phyloP scores from a whole-genome alignment of 2,113 vertebrate species.

The Numida meleagris region DNA sequence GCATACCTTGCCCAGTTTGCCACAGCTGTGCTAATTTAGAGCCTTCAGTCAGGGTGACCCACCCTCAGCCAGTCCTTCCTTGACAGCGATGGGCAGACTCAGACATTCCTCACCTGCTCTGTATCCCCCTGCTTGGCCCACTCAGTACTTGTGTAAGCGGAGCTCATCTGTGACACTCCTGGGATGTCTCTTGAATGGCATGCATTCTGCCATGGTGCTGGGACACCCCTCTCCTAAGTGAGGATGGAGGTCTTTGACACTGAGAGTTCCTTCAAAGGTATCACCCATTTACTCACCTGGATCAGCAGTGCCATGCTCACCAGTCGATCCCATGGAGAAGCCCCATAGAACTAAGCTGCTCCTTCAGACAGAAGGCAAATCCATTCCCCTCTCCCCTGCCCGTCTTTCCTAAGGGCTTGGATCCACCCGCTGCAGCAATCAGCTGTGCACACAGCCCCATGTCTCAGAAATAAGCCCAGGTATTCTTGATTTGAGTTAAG shows the following conservation, averaged over 20 bases:
- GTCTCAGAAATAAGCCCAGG: background rate
- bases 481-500: background rate
- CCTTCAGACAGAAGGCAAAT: background rate
- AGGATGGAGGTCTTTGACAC: background rate
- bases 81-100: background rate
- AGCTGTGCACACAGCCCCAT: background rate
- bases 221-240: background rate
- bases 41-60: background rate
- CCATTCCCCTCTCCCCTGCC: background rate
- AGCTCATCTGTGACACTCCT: background rate
- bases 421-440: background rate
- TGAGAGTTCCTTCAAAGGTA: background rate
- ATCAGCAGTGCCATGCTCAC: background rate
- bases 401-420: background rate
- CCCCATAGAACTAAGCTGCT: background rate
- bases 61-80: background rate
- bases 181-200: background rate
- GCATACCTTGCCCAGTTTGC: background rate
- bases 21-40: background rate
- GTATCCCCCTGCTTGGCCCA: background rate
- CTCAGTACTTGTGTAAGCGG: background rate
- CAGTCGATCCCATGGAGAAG: background rate
- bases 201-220: background rate
- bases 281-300: background rate
- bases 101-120: background rate